A percentile compares a stretch with the other conserved stretches of the same genome.
Conservation (phyloP, 2,888 invertebrate genomes). For the Idaea dimidiata region DNA sequence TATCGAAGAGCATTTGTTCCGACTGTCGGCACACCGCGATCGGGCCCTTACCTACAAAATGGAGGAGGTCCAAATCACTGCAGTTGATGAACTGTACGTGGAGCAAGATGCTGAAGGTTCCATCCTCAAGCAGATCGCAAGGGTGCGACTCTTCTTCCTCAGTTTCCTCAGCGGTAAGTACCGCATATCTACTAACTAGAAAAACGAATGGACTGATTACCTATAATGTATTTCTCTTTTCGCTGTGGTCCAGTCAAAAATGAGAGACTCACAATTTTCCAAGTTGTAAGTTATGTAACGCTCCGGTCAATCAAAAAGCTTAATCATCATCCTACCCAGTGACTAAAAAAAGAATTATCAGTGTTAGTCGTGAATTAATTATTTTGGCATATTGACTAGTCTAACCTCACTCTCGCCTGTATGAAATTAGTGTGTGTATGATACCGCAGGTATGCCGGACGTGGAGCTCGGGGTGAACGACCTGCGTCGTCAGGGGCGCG, state of each 20-base stretch:
- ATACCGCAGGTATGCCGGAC: constrained; percentile 90
- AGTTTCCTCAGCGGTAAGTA: constrained; percentile 93
- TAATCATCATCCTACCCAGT: no score
- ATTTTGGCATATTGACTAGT: no score
- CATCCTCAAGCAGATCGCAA: constrained; percentile 93
- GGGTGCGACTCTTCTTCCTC: constrained; percentile 96
- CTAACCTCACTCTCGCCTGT: no score
- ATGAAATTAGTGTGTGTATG: background rate
- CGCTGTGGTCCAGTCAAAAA: no score
- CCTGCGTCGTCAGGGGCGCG: constrained; percentile 97
- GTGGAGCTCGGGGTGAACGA: constrained; percentile 99
- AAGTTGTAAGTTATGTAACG: no score
- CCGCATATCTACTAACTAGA: background rate
- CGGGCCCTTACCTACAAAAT: constrained; percentile 95
- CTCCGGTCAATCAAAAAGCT: no score
- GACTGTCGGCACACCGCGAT: constrained; percentile 91
- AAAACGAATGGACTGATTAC: background rate
- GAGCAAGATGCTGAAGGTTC: constrained; percentile 93
- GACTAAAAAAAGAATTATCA: no score
- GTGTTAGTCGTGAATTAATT: no score
- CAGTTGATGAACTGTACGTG: constrained; percentile 95
- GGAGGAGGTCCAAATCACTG: constrained; percentile 96
- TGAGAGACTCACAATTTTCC: no score
- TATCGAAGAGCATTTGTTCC: constrained; percentile 96
- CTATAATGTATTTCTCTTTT: background rate